A percentile compares a stretch with the other conserved stretches of the same genome.
Conservation (phyloP, 1,140 invertebrate species). For the Orchesella cincta region DNA sequence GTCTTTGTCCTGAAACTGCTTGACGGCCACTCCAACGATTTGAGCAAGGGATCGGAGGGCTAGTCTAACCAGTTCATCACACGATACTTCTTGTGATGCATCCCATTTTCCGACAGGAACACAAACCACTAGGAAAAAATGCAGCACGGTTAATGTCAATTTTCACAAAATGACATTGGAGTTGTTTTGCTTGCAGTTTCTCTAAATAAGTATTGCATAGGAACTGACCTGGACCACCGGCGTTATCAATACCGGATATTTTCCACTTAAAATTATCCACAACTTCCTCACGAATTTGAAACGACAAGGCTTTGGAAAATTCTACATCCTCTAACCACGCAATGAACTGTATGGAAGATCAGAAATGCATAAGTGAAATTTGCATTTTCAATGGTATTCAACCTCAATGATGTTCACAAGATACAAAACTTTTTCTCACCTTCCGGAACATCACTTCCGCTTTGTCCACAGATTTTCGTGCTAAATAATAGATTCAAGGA, state of each 20-base stretch:
- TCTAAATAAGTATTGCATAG: background rate
- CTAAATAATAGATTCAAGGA: too few relatives aligned
- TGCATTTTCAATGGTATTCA: background rate
- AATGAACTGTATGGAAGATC: background rate
- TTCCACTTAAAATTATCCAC: conserved; percentile 11
- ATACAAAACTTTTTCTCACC: background rate
- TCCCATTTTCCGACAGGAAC: conserved; percentile 3
- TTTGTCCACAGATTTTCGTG: conserved; percentile 15
- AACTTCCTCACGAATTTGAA: conserved; percentile 6
- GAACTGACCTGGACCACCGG: background rate
- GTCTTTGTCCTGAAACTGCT: background rate
- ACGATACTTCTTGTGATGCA: background rate
- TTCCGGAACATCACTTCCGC: conserved; percentile 10
- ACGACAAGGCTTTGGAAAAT: conserved; percentile 1
- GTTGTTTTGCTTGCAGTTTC: background rate
- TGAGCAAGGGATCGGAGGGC: background rate
- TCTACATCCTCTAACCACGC: conserved; percentile 4
- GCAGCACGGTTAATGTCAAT: background rate
- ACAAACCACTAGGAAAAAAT: background rate
- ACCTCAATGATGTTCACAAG: background rate
- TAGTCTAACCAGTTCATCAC: conserved; percentile 7
- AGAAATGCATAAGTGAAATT: background rate
- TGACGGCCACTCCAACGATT: background rate
- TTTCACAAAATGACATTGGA: too few relatives aligned
- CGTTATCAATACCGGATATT: background rate